Evolutionary conservation across 2,797 vertebrate species (phyloP).

Genomic region (Neoniphon sammara): DNA sequence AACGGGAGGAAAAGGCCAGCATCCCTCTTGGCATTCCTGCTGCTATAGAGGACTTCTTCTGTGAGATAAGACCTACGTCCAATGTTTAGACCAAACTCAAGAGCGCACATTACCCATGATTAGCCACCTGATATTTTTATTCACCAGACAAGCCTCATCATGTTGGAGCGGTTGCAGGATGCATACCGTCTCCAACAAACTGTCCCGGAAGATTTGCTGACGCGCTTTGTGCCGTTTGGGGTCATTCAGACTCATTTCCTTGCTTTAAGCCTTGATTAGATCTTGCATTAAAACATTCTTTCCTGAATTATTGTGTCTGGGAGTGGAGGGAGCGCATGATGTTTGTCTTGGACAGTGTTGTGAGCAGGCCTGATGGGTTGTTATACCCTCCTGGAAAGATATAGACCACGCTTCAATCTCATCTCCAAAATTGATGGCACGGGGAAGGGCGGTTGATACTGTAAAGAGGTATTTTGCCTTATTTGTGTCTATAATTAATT

Average conservation of each 20-base stretch:
- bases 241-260: constrained; percentile 20
- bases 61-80: constrained; percentile 48
- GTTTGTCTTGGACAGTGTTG: constrained; percentile 47
- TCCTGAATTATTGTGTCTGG: constrained; percentile 33
- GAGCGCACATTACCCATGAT: constrained; percentile 32
- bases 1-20: neutral
- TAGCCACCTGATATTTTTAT: constrained; percentile 17
- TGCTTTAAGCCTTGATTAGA: constrained; percentile 5
- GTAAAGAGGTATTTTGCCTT: neutral
- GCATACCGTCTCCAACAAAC: constrained; percentile 1
- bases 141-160: constrained; percentile 17
- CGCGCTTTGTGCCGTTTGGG: neutral
- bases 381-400: constrained; percentile 7
- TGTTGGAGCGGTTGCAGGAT: neutral
- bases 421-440: constrained; percentile 8
- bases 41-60: constrained; percentile 8
- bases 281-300: constrained; percentile 20
- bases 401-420: constrained; percentile 3
- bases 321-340: neutral
- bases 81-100: constrained; percentile 39
- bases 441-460: neutral
- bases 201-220: constrained; percentile 11
- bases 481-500: constrained; percentile 14
- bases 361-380: constrained; percentile 28
- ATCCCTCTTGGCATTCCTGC: constrained; percentile 13